A percentile compares a stretch with the other conserved stretches of the same genome.
These are phyloP conservation scores for Botrylloides violaceus DNA, from an alignment of 23 tunicate genomes.

Conservation along the genomic window DNA sequence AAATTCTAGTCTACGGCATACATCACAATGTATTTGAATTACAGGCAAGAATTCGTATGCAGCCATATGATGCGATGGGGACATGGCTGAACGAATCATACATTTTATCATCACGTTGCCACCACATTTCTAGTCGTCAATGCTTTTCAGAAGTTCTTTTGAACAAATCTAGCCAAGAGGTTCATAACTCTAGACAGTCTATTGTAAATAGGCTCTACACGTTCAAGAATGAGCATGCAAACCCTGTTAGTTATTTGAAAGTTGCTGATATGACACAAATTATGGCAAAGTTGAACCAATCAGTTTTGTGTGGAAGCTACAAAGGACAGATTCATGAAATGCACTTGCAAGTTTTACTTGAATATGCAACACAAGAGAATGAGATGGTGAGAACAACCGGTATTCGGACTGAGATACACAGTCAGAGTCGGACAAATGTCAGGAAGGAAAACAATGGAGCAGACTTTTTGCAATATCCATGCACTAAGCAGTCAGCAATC, in stretches of 20 bases:
- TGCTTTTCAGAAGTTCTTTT: constrained; percentile 68
- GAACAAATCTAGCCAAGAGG: constrained; percentile 73
- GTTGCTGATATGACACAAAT: constrained; percentile 54
- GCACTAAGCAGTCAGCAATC: no score
- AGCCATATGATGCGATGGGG: constrained; percentile 80
- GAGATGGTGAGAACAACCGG: background rate
- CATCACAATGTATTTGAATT: constrained; percentile 38
- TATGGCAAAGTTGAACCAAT: constrained; percentile 28
- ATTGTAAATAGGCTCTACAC: constrained; percentile 56
- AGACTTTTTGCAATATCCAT: background rate
- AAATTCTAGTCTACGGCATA: constrained; percentile 64
- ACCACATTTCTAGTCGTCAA: constrained; percentile 16
- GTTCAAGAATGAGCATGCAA: constrained; percentile 42
- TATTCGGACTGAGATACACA: background rate
- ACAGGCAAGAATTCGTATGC: constrained; percentile 58
- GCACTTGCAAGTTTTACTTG: constrained; percentile 7
- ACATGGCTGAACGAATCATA: constrained; percentile 73
- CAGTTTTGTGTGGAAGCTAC: background rate
- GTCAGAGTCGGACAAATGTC: no score
- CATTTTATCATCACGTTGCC: constrained; percentile 56
- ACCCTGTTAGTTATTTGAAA: constrained; percentile 48
- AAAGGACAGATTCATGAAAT: constrained; percentile 24
- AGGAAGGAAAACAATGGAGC: background rate
- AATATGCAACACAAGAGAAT: background rate
- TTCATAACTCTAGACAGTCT: constrained; percentile 51